Percentiles rank a stretch among this genome's conserved stretches.
phyloP scores from a whole-genome alignment of 2,888 invertebrate species.

The Eupithecia centaureata region DNA sequence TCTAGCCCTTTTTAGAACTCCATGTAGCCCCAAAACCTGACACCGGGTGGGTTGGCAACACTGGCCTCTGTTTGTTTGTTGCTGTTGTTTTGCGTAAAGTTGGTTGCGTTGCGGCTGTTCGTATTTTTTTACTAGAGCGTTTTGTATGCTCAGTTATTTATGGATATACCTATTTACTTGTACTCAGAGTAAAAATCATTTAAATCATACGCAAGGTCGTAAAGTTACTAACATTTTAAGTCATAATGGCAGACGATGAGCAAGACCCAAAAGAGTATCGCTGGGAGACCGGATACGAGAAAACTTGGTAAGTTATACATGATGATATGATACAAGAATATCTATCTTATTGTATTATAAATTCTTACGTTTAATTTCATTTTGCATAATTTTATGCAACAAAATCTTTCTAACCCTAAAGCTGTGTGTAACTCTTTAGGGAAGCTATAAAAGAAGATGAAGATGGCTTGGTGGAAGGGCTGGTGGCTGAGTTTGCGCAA shows the following conservation, averaged over 20 bases:
- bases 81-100: too few relatives aligned
- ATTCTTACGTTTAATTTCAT: too few relatives aligned
- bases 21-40: too few relatives aligned
- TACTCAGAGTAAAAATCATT: background rate
- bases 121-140: too few relatives aligned
- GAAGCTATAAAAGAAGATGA: constrained; percentile 98
- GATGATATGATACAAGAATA: too few relatives aligned
- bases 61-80: too few relatives aligned
- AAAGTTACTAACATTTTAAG: background rate
- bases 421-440: constrained; percentile 74
- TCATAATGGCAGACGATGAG: constrained; percentile 91
- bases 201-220: background rate
- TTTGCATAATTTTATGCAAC: background rate
- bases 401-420: background rate
- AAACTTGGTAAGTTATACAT: constrained; percentile 89
- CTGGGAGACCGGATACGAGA: constrained; percentile 98
- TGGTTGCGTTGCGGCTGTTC: too few relatives aligned
- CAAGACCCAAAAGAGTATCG: constrained; percentile 95
- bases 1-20: too few relatives aligned
- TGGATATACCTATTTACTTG: background rate
- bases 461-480: constrained; percentile 94
- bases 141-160: background rate
- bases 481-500: constrained; percentile 95
- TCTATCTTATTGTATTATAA: too few relatives aligned
- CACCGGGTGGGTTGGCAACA: too few relatives aligned